A percentile compares a stretch with the other conserved stretches of the same genome.
Evolutionary conservation across 2,888 invertebrate genomes (phyloP).

Genomic region (Xiphydria camelus): DNA sequence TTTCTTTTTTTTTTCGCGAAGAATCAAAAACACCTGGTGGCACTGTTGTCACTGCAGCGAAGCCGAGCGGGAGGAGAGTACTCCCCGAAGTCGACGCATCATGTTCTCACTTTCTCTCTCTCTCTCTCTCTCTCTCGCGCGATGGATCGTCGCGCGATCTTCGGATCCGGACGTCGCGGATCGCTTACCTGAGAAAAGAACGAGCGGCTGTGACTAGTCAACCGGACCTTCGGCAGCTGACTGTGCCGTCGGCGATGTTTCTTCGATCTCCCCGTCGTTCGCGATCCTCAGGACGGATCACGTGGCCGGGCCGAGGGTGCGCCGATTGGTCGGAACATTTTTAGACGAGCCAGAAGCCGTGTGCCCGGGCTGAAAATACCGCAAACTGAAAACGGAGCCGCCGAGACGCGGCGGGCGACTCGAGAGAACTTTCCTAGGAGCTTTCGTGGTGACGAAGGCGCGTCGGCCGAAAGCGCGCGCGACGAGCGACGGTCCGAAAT

Average conservation of each 20-base stretch:
- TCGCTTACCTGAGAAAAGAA: constrained; percentile 29
- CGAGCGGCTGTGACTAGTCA: constrained; percentile 59
- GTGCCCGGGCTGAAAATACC: constrained; percentile 48
- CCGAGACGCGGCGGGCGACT: not conserved
- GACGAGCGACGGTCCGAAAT: not conserved
- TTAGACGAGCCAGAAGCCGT: constrained; percentile 42
- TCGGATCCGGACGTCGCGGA: constrained; percentile 50
- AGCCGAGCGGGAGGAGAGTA: not conserved
- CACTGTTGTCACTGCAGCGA: too few relatives aligned
- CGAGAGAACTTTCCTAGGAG: constrained; percentile 1
- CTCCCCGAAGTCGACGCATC: constrained; percentile 33
- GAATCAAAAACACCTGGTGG: too few relatives aligned
- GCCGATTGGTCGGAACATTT: constrained; percentile 48
- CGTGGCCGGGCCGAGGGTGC: constrained; percentile 28
- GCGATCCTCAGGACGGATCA: constrained; percentile 22
- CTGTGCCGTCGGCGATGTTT: constrained; percentile 67
- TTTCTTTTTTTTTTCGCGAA: not conserved
- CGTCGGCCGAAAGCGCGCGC: not conserved
- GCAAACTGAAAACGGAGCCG: constrained; percentile 54
- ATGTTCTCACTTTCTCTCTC: too few relatives aligned
- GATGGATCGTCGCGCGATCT: constrained; percentile 61
- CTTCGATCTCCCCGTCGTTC: constrained; percentile 59
- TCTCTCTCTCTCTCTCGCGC: too few relatives aligned
- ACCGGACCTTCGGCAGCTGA: constrained; percentile 63
- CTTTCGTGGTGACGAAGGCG: too few relatives aligned